These are phyloP conservation scores for Troides oblongomaculatus DNA, from an alignment of 2,888 invertebrate genomes.

Conservation along the genomic window DNA sequence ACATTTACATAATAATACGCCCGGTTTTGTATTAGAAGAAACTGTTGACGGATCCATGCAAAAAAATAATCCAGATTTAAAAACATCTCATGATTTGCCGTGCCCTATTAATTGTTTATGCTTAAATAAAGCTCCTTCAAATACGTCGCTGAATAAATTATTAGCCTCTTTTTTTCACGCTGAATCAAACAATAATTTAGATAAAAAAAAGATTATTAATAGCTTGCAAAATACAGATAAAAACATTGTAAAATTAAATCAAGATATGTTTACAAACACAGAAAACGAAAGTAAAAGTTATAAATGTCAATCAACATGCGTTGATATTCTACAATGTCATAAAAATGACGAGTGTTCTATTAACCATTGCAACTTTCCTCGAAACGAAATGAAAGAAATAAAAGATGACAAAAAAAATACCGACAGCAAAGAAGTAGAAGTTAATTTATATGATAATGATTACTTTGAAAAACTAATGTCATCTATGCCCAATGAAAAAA, in stretches of 20 bases:
- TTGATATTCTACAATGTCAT: conserved; percentile 59
- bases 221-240: not conserved
- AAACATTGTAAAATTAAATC: conserved; percentile 26
- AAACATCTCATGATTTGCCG: not conserved
- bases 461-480: not conserved
- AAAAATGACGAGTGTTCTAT: conserved; percentile 45
- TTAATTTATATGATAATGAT: conserved; percentile 1
- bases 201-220: conserved; percentile 6
- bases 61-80: not conserved
- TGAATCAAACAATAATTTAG: conserved; percentile 38
- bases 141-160: conserved; percentile 60
- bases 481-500: not conserved
- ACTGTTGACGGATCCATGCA: not conserved
- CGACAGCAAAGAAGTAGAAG: conserved; percentile 4
- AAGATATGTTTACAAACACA: conserved; percentile 26
- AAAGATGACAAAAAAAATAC: not conserved
- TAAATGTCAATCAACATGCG: conserved; percentile 52
- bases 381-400: not conserved
- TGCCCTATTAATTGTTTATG: conserved; percentile 54
- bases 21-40: not conserved
- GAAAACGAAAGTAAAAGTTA: conserved; percentile 25
- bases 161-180: conserved; percentile 52
- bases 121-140: conserved; percentile 65
- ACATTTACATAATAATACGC: not conserved
- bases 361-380: not conserved